Evolutionary conservation across 2,797 vertebrate genomes (phyloP), one percentile per base, ranked within the genome.

Genomic region (Ataeniobius toweri): DNA sequence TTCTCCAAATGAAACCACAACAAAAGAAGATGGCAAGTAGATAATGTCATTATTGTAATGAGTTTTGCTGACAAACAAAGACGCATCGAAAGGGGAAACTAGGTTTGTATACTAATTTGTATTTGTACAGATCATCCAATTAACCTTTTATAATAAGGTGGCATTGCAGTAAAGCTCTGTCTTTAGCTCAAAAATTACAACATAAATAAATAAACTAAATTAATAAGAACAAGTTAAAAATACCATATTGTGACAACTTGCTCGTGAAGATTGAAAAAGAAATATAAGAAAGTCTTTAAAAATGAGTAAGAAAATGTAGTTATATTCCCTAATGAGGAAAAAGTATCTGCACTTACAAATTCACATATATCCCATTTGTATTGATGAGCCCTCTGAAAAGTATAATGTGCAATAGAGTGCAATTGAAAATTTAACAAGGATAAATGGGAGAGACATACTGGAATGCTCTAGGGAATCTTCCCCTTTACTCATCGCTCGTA

Each of bases 361-460:
- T 82, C 80, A 76, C 69, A 74, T 39, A 84, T 82, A 88, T 92
- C 84, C 86, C 83, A 81, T 89, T 83, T 85, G 84, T 91, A 89
- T 91, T 91, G 90, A 92, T 82, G 79, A 84, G 80, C 76, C 75
- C 10, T 59, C 77, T 89, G 85, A 83, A 85, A 89, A 88, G 88
- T 81, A 85, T 85, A 83, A 91, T 80, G 82, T 86, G 78, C 79
- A 71, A 81, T 73, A 84, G 81, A 80, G 80, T 81, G 77, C 88
- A 89, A 88, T 92, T 91, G 89, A 90, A 89, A 91, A 90, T 86
- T 91, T 93, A 93, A 93, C 88, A 85, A 92, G 89, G 92, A 94
- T 90, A 90, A 93, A 94, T 92, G 89, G 74, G 71, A 39, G 82
- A 72, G 82, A 89, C 86, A 83, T 72, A 20, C 65, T 73, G 71